These are phyloP conservation scores for Agonopterix heracliana DNA, from an alignment of 2,888 invertebrate genomes.

Conservation along the genomic window DNA sequence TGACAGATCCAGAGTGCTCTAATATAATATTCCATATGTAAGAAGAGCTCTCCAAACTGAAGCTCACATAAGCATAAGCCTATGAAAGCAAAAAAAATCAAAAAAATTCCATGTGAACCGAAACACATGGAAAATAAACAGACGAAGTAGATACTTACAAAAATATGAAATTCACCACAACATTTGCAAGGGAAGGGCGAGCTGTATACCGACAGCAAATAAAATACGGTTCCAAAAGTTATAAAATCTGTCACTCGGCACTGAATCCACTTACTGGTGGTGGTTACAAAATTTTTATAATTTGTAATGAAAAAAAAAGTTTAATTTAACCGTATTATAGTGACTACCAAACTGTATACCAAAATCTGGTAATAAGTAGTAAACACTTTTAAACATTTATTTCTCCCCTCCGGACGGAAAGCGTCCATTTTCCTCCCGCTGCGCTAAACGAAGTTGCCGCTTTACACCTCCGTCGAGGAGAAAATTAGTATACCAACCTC, in stretches of 20 bases:
- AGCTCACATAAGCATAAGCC: slow-evolving; percentile 52
- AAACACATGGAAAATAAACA: slow-evolving; percentile 75
- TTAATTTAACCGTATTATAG: too few species aligned
- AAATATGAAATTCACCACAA: slow-evolving; percentile 77
- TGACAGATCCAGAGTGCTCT: slow-evolving; percentile 56
- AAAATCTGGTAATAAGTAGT: too few species aligned
- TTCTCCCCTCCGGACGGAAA: too few species aligned
- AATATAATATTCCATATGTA: slow-evolving; percentile 63
- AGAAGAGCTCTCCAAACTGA: slow-evolving; percentile 54
- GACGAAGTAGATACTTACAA: slow-evolving; percentile 74
- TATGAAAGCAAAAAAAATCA: slow-evolving; percentile 74
- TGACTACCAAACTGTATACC: too few species aligned
- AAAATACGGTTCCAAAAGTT: neutral
- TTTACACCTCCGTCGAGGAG: too few species aligned
- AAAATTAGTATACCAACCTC: too few species aligned
- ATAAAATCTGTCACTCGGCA: neutral
- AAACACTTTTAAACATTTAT: too few species aligned
- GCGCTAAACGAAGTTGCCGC: too few species aligned
- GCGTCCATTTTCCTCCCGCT: too few species aligned
- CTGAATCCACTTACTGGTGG: too few species aligned
- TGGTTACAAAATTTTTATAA: too few species aligned
- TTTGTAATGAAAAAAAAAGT: too few species aligned
- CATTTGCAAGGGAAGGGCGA: slow-evolving; percentile 68
- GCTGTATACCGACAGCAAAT: slow-evolving; percentile 42
- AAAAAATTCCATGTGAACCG: slow-evolving; percentile 73